phyloP scores from a whole-genome alignment of 1,140 invertebrate genomes.

The Drosophila ananassae region DNA sequence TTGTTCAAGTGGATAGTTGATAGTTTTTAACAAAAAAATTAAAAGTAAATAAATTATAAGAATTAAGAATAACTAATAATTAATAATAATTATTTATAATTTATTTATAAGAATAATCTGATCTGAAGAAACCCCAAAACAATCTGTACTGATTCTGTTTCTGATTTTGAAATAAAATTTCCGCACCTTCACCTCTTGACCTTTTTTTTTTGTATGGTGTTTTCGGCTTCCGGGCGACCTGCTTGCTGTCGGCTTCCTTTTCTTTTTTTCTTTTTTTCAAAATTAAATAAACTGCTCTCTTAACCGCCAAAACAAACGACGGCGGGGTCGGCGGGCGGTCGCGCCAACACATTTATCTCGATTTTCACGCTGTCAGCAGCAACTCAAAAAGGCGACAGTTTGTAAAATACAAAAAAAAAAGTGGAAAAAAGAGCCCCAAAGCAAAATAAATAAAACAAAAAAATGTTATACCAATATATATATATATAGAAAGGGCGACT shows the following conservation, averaged over 20 bases:
- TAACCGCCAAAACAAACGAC: constrained; percentile 36
- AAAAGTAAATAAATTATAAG: background rate
- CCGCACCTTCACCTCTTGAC: constrained; percentile 19
- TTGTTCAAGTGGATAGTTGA: constrained; percentile 2
- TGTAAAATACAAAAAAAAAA: constrained; percentile 64
- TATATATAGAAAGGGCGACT: constrained; percentile 1
- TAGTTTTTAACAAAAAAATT: background rate
- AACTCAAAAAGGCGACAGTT: constrained; percentile 81
- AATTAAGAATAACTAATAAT: background rate
- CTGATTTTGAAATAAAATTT: constrained; percentile 57
- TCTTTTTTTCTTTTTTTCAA: too few species aligned
- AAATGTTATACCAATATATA: constrained; percentile 4
- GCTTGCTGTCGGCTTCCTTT: constrained; percentile 17
- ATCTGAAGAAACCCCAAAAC: background rate
- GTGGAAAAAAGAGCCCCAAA: constrained; percentile 39
- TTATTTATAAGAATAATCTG: too few species aligned
- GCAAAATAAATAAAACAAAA: constrained; percentile 40
- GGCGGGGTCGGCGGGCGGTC: too few species aligned
- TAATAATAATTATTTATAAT: too few species aligned
- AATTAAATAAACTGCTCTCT: constrained; percentile 73
- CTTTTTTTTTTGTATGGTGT: constrained; percentile 11
- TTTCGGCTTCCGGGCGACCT: constrained; percentile 1
- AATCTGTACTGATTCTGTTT: constrained; percentile 9
- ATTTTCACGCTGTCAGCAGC: constrained; percentile 79
- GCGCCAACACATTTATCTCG: constrained; percentile 75